Evolutionary conservation across 2,888 invertebrate species (phyloP).

Genomic region (Plemyria rubiginata): DNA sequence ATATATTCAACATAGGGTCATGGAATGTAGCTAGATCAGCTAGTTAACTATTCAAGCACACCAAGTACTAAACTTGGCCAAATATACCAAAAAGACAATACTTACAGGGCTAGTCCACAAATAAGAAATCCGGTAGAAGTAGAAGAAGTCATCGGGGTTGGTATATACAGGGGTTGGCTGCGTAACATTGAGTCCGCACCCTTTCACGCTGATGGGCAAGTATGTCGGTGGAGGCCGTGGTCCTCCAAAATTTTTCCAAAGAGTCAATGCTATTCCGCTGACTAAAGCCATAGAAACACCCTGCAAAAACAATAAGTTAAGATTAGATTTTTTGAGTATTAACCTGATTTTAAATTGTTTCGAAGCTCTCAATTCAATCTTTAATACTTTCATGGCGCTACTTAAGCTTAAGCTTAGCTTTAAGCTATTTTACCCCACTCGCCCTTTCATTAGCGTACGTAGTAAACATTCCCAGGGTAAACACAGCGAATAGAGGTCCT

Average conservation of each 20-base stretch:
- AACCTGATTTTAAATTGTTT: too few species aligned
- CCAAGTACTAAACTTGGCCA: too few species aligned
- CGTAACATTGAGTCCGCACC: constrained; percentile 78
- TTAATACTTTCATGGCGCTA: too few species aligned
- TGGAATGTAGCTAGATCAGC: too few species aligned
- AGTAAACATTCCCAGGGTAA: constrained; percentile 93
- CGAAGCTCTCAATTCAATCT: too few species aligned
- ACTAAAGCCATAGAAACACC: constrained; percentile 89
- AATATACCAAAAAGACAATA: not conserved
- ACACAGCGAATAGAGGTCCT: constrained; percentile 93
- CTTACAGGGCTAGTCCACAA: constrained; percentile 87
- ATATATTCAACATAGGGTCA: too few species aligned
- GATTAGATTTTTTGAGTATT: too few species aligned
- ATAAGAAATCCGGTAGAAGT: constrained; percentile 89
- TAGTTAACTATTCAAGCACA: too few species aligned
- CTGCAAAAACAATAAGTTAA: constrained; percentile 60
- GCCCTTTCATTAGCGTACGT: constrained; percentile 89
- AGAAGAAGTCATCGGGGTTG: constrained; percentile 79
- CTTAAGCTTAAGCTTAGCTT: not conserved
- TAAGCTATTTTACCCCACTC: constrained; percentile 43
- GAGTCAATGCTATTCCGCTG: constrained; percentile 87
- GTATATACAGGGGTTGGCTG: constrained; percentile 28
- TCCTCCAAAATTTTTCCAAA: constrained; percentile 95
- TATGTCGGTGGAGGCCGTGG: constrained; percentile 87
- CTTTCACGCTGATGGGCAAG: constrained; percentile 85